phyloP scores from a whole-genome alignment of 2,113 vertebrate species.

The Phylloscopus whistleri region DNA sequence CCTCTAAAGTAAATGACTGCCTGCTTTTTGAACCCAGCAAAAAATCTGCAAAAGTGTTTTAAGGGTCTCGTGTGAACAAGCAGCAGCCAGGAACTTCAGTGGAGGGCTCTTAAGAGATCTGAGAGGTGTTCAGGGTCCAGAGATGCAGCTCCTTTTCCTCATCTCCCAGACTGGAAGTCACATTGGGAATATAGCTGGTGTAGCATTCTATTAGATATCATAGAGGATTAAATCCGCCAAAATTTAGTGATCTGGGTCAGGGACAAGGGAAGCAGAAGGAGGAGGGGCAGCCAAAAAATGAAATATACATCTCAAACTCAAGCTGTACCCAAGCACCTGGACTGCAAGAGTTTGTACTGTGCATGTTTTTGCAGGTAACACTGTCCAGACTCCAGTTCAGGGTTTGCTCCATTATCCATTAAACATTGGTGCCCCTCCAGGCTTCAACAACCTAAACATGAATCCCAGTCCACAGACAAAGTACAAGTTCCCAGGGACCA shows the following conservation, averaged over 20 bases:
- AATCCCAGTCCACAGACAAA: not conserved
- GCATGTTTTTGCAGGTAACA: not conserved
- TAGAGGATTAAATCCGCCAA: not conserved
- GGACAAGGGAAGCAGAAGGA: not conserved
- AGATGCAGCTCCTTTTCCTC: not conserved
- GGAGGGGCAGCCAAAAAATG: not conserved
- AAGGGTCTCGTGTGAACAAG: not conserved
- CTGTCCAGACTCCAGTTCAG: not conserved
- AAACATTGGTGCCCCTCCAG: not conserved
- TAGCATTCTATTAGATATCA: not conserved
- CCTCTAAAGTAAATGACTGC: not conserved
- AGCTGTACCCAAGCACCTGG: not conserved
- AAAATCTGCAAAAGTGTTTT: not conserved
- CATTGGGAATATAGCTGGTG: not conserved
- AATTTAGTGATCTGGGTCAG: not conserved
- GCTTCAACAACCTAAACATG: not conserved
- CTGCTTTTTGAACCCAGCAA: not conserved
- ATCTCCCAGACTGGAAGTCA: rapidly evolving
- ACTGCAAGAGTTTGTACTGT: not conserved
- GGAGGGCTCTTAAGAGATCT: not conserved
- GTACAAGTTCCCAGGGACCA: not conserved
- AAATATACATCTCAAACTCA: not conserved
- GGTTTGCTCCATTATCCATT: not conserved
- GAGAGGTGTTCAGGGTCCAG: not conserved
- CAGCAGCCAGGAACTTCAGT: not conserved